Evolutionary conservation across 2,797 vertebrate species (phyloP).

Genomic region (Phataginus tetradactyla): DNA sequence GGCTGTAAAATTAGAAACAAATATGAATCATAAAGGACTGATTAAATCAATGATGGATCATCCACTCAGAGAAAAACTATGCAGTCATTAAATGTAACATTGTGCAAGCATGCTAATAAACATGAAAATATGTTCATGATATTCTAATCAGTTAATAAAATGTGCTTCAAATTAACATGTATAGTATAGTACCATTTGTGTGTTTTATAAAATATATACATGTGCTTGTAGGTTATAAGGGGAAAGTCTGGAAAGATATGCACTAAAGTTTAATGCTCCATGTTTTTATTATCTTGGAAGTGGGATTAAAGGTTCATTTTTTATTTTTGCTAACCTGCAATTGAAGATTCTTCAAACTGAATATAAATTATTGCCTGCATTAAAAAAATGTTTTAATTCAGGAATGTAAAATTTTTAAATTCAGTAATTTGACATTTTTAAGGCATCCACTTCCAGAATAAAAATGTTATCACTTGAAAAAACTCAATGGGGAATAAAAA

Average conservation of each 20-base stretch:
- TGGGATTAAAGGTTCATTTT: neutral
- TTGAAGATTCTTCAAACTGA: neutral
- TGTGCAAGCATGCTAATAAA: neutral
- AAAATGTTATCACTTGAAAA: neutral
- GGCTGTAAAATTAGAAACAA: slow-evolving; percentile 38
- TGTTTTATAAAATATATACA: neutral
- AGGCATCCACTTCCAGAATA: neutral
- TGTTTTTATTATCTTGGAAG: neutral
- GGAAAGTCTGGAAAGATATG: neutral
- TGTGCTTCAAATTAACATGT: neutral
- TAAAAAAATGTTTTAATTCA: neutral
- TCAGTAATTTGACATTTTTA: neutral
- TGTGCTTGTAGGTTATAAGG: neutral
- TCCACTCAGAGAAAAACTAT: neutral
- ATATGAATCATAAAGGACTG: neutral
- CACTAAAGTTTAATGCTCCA: neutral
- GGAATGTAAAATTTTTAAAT: neutral
- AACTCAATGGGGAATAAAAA: neutral
- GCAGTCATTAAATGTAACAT: neutral
- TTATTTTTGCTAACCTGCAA: neutral
- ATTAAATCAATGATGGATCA: neutral
- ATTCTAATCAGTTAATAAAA: neutral
- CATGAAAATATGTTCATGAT: neutral
- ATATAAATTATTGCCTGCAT: neutral
- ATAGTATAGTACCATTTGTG: neutral